Conservation (phyloP, 2,888 invertebrate species). For the Tethea ocularis region DNA sequence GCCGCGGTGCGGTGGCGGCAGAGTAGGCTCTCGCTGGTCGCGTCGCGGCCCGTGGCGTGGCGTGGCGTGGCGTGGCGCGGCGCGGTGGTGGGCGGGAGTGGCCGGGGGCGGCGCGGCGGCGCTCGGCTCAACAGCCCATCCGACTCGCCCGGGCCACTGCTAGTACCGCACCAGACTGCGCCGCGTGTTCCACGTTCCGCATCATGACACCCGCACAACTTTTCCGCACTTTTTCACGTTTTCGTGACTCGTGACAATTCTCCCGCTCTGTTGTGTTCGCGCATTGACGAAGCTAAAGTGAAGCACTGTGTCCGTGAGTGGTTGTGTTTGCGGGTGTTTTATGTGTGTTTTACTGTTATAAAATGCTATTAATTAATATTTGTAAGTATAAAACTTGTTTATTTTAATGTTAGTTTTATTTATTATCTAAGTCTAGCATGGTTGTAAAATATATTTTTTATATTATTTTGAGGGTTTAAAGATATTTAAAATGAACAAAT, state of each 20-base stretch:
- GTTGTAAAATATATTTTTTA: no score
- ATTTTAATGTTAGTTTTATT: constrained; percentile 17
- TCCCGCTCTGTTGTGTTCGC: constrained; percentile 29
- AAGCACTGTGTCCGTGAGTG: constrained; percentile 31
- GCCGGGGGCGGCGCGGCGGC: constrained; percentile 27
- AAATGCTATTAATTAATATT: constrained; percentile 21
- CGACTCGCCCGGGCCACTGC: constrained; percentile 46
- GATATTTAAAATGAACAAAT: no score
- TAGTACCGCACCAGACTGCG: constrained; percentile 59
- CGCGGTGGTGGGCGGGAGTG: constrained; percentile 18
- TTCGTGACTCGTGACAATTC: constrained; percentile 34
- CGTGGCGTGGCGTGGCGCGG: not conserved
- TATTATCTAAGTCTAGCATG: not conserved
- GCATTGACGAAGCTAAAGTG: constrained; percentile 20
- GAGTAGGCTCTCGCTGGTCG: not conserved
- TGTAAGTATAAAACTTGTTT: constrained; percentile 31
- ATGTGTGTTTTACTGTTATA: constrained; percentile 25
- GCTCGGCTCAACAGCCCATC: constrained; percentile 25
- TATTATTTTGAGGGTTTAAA: no score
- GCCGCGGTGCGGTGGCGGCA: not conserved
- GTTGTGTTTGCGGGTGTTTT: constrained; percentile 34
- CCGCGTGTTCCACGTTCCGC: constrained; percentile 40
- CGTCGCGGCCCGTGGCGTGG: not conserved
- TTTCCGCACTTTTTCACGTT: constrained; percentile 57
- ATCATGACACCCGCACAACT: constrained; percentile 33